Conservation (phyloP, 2,113 vertebrate genomes). For the Bucco capensis region DNA sequence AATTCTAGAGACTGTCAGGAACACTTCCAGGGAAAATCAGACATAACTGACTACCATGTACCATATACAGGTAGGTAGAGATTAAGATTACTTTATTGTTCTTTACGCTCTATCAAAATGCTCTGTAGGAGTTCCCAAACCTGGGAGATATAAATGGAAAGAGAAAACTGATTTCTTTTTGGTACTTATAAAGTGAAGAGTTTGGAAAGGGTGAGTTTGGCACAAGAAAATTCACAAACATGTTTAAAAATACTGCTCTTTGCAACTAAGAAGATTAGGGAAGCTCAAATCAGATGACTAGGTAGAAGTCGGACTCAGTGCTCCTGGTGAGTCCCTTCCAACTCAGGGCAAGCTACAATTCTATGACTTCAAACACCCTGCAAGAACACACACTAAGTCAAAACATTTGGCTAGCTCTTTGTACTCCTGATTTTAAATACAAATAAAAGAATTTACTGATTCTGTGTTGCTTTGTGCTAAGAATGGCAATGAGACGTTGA, state of each 20-base stretch:
- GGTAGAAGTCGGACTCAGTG: too few species aligned
- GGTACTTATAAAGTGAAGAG: not conserved
- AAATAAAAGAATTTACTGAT: not conserved
- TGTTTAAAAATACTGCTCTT: not conserved
- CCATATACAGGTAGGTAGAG: not conserved
- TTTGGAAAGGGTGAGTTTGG: not conserved
- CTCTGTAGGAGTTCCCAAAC: not conserved
- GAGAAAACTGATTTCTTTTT: not conserved
- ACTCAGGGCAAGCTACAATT: too few species aligned
- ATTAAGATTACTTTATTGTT: not conserved
- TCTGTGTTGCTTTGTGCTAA: not conserved
- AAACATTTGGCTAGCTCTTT: not conserved
- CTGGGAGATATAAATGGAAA: not conserved
- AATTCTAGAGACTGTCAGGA: not conserved
- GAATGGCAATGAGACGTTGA: not conserved
- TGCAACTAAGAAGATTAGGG: not conserved
- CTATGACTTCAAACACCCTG: not conserved
- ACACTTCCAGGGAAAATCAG: not conserved
- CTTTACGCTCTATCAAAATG: not conserved
- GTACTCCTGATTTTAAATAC: not conserved
- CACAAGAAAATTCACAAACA: not conserved
- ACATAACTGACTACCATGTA: not conserved
- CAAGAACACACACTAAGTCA: not conserved
- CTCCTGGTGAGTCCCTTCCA: too few species aligned
- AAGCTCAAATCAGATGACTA: not conserved